Base-by-base conservation (phyloP, 2,797 vertebrate species). In the Lepus oiostolus region DNA sequence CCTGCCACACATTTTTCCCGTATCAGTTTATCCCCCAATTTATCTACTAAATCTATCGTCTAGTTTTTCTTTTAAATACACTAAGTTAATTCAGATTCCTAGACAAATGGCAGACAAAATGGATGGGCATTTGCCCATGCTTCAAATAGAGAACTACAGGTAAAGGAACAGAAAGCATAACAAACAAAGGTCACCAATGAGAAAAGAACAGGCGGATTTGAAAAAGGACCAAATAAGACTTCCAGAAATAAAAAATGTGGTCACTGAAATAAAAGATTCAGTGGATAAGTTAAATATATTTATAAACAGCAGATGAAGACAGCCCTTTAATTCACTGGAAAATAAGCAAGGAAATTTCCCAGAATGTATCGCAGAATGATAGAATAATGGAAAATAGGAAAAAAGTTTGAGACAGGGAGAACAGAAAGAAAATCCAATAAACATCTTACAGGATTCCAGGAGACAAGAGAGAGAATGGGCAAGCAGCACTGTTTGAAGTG, bases 81-180 rank as follows among this genome's bases (percentile, higher is more conserved):
- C 30, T 85, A 67, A 84, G 85, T 70, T 77, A 84, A 76, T n/a
- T 94, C 12, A 21, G 52, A 93, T 63, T 74, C 94, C n/a, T 85
- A 52, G 32, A 58, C 47, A 91, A 92, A 93, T n/a, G 16, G 52
- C 24, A 63, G 54, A 85, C 13, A n/a, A 16, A 60, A 7, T 52
- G 89, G 47, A 81, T 71, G 62, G 71, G 12, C 21, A 80, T 62
- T 81, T 85, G 22, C 70, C 10, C 81, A 14, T 65, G 35, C 42
- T 88, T 79, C 50, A 84, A 81, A 84, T 8, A 81, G 70, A 63
- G 7, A 76, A 30, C 11, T 42, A 35, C 10, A 60, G 32, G 62
- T 81, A 30, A 89, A 82, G 63, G 65, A 88, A 5, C 63, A 92
- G 67, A 72, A 87, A 68, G 16, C n/a, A 42, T 47, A 71, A 60